Conservation (phyloP, 1,140 invertebrate species). For the Babylonia areolata region DNA sequence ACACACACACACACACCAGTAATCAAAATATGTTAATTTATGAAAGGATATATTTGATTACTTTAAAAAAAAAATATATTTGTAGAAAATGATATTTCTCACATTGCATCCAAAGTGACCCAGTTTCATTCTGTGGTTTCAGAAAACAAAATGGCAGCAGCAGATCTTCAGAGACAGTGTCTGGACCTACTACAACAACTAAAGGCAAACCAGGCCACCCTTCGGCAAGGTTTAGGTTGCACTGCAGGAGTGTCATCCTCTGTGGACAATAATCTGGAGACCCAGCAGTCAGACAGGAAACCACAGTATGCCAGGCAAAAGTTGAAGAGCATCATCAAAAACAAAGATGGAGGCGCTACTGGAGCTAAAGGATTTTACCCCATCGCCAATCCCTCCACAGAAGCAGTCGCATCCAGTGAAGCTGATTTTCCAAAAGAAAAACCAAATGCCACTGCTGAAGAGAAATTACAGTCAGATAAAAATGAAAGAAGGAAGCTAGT, state of each 20-base stretch:
- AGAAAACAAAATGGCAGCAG: not conserved
- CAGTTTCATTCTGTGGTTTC: not conserved
- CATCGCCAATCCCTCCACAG: not conserved
- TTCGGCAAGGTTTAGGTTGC: not conserved
- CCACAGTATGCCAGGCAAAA: conserved; percentile 27
- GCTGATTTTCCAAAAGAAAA: not conserved
- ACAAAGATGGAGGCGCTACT: not conserved
- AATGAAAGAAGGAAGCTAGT: not conserved
- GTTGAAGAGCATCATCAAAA: conserved; percentile 33
- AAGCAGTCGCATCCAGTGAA: not conserved
- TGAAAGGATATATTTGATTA: too few species aligned
- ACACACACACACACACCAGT: too few species aligned
- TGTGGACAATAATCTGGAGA: conserved; percentile 19
- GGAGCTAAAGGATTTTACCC: not conserved
- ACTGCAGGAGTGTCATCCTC: too few species aligned
- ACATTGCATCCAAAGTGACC: too few species aligned
- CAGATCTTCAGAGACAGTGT: conserved; percentile 32
- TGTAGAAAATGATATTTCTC: too few species aligned
- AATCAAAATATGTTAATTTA: too few species aligned
- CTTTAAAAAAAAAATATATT: too few species aligned
- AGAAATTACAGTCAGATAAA: not conserved
- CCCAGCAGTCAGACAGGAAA: not conserved
- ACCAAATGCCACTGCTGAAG: not conserved
- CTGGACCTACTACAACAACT: conserved; percentile 16
- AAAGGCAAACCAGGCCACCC: conserved; percentile 10